Evolutionary conservation across 2,888 invertebrate genomes (phyloP).

Genomic region (Trachelus troglodyta): DNA sequence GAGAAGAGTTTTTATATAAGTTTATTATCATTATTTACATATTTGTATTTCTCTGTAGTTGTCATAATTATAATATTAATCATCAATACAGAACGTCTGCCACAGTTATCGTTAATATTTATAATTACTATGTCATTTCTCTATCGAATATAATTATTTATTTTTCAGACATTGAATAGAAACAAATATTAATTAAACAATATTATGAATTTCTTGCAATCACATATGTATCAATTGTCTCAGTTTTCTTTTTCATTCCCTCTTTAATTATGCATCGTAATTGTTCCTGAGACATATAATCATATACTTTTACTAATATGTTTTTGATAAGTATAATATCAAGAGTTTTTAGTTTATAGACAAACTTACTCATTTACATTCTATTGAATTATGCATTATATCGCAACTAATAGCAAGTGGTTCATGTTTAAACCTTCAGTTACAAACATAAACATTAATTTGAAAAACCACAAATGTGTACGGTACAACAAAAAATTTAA

Average conservation of each 20-base stretch:
- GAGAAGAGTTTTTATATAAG: not conserved
- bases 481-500: not conserved
- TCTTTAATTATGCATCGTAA: not conserved
- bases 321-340: not conserved
- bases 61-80: not conserved
- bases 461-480: not conserved
- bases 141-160: too few species aligned
- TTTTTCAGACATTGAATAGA: not conserved
- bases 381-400: too few species aligned
- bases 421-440: not conserved
- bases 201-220: not conserved
- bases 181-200: not conserved
- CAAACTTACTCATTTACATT: not conserved
- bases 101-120: too few species aligned
- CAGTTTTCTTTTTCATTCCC: not conserved
- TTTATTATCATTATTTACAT: not conserved
- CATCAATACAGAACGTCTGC: too few species aligned
- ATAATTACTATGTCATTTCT: too few species aligned
- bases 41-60: not conserved
- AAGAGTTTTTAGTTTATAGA: not conserved
- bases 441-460: not conserved
- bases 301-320: not conserved
- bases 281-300: not conserved
- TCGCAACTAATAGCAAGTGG: not conserved
- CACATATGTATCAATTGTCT: not conserved